Evolutionary conservation across 2,797 vertebrate species (phyloP).

Genomic region (Sebastes oblongus): DNA sequence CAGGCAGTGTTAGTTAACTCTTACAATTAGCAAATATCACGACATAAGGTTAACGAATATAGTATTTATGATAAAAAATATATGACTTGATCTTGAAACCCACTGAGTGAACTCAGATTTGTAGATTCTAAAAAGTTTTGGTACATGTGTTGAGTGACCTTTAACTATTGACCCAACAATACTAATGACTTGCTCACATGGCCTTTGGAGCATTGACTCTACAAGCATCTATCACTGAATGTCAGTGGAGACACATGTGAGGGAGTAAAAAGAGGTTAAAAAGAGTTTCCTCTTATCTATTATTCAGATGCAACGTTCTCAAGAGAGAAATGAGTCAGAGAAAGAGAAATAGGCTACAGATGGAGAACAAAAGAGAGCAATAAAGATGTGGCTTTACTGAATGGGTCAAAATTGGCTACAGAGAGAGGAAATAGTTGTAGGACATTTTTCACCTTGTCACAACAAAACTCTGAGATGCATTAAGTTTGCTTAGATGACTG

Average conservation of each 20-base stretch:
- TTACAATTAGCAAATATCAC: background rate
- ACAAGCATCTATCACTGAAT: background rate
- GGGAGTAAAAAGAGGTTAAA: background rate
- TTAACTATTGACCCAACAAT: background rate
- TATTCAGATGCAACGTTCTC: background rate
- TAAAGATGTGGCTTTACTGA: background rate
- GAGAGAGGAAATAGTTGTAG: background rate
- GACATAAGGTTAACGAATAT: background rate
- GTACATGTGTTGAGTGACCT: background rate
- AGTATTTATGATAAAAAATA: background rate
- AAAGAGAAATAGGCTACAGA: background rate
- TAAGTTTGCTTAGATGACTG: background rate
- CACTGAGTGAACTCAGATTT: background rate
- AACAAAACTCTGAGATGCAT: background rate
- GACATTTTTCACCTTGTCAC: background rate
- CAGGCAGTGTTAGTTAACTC: background rate
- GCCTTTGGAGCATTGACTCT: background rate
- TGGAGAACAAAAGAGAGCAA: accelerated
- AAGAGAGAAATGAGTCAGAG: background rate
- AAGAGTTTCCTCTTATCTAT: background rate
- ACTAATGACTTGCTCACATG: background rate
- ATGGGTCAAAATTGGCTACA: background rate
- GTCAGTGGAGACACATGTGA: background rate
- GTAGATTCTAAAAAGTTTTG: background rate
- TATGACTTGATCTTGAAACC: background rate